phyloP scores from a whole-genome alignment of 2,888 invertebrate genomes.

The Dynastes tityus region DNA sequence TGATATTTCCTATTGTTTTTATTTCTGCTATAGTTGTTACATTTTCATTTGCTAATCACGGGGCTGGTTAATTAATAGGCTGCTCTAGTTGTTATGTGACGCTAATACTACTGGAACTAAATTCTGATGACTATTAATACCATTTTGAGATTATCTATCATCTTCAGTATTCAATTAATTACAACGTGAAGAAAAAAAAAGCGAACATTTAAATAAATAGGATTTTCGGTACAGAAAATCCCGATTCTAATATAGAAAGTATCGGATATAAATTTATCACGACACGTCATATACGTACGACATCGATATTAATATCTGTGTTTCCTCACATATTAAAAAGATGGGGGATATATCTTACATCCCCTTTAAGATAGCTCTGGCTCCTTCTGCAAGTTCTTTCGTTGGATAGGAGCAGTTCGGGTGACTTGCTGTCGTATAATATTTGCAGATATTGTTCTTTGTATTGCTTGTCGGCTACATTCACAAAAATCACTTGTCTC shows the following conservation, averaged over 20 bases:
- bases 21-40: too few species aligned
- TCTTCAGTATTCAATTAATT: too few species aligned
- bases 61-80: too few species aligned
- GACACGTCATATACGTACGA: constrained; percentile 12
- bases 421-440: constrained; percentile 26
- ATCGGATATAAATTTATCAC: constrained; percentile 12
- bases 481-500: not conserved
- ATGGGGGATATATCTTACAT: not conserved
- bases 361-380: not conserved
- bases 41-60: too few species aligned
- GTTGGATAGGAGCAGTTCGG: not conserved
- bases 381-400: not conserved
- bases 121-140: too few species aligned
- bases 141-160: too few species aligned
- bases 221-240: not conserved
- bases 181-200: too few species aligned
- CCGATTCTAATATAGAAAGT: not conserved
- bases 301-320: constrained; percentile 20
- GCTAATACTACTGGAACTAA: too few species aligned
- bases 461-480: constrained; percentile 22
- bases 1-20: too few species aligned
- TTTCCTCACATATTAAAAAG: constrained; percentile 10
- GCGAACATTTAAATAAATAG: too few species aligned
- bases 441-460: constrained; percentile 38
- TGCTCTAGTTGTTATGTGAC: too few species aligned